These are phyloP conservation scores for Choristoneura rosaceana DNA, from an alignment of 2,888 invertebrate genomes.

Conservation along the genomic window DNA sequence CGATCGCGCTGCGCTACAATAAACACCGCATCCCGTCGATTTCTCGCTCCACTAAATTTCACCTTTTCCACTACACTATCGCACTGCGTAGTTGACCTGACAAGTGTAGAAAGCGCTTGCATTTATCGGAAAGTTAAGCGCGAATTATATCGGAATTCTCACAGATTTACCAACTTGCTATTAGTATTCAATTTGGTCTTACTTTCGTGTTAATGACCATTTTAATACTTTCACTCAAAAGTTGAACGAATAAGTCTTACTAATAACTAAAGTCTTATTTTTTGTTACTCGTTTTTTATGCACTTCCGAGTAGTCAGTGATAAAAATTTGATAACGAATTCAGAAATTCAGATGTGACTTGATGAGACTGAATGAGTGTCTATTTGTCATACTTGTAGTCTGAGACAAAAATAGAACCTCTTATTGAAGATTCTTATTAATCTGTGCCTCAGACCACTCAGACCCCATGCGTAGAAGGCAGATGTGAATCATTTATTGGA, in stretches of 20 bases:
- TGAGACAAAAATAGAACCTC: conserved; percentile 36
- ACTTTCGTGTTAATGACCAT: conserved; percentile 10
- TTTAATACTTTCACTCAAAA: conserved; percentile 14
- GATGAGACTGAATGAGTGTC: conserved; percentile 26
- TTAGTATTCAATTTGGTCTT: conserved; percentile 3
- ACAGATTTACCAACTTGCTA: conserved; percentile 24
- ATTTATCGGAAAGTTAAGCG: conserved; percentile 37
- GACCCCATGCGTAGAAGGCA: conserved; percentile 41
- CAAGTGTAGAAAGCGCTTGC: conserved; percentile 70
- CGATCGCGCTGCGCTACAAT: conserved; percentile 82
- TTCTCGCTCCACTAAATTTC: conserved; percentile 84
- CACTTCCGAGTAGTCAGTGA: neutral
- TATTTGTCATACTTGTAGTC: conserved; percentile 30
- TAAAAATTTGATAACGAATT: neutral
- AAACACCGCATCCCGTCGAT: conserved; percentile 84
- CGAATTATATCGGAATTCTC: conserved; percentile 19
- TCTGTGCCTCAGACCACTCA: conserved; percentile 19
- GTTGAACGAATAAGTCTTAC: neutral
- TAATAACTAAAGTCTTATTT: neutral
- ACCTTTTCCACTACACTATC: conserved; percentile 80
- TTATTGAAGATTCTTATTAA: conserved; percentile 32
- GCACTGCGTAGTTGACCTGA: conserved; percentile 71
- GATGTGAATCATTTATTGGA: conserved; percentile 35
- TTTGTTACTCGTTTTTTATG: neutral
- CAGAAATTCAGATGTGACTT: conserved; percentile 5